Conservation (phyloP, 2,797 vertebrate species). For the Anguilla marmorata region DNA sequence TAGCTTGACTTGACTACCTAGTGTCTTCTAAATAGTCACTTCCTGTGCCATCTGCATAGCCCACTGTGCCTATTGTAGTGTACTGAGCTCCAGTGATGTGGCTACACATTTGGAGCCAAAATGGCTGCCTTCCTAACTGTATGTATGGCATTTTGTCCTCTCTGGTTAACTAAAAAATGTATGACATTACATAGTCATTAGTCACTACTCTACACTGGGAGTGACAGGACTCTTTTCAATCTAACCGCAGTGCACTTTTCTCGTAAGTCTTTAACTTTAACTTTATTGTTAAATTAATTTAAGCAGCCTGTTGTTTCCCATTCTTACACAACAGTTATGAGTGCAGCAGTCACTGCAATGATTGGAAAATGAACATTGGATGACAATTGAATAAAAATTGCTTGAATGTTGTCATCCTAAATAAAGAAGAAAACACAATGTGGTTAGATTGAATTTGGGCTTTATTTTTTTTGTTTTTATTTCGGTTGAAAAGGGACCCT, state of each 20-base stretch:
- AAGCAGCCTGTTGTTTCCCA: background rate
- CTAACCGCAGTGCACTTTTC: background rate
- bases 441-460: conserved; percentile 17
- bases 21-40: background rate
- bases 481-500: conserved; percentile 29
- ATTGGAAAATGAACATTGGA: background rate
- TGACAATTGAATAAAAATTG: background rate
- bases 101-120: background rate
- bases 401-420: background rate
- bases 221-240: conserved; percentile 11
- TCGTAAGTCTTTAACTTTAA: background rate
- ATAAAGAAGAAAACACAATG: background rate
- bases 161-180: background rate
- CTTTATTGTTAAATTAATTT: background rate
- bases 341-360: background rate
- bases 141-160: background rate
- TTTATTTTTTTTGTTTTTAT: conserved; percentile 21
- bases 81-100: background rate
- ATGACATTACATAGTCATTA: background rate
- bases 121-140: conserved; percentile 1
- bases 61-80: background rate
- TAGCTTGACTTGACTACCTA: conserved; percentile 17
- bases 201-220: background rate
- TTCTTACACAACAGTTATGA: background rate
- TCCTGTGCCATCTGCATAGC: background rate